Percentiles rank a stretch among this genome's conserved stretches.
Conservation (phyloP, 1,140 invertebrate species). For the Archegozetes longisetosus region DNA sequence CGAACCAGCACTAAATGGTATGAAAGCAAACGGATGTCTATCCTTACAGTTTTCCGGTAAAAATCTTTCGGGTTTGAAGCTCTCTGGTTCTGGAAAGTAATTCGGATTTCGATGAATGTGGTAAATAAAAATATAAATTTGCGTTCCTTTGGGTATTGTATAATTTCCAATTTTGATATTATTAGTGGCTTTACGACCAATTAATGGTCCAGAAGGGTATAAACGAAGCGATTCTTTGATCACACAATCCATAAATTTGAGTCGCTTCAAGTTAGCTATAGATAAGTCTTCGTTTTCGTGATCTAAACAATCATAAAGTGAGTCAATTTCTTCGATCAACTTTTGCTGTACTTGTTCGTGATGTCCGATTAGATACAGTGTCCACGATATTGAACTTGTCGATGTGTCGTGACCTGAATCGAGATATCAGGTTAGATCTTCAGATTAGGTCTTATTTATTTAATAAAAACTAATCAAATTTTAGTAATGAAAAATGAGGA, state of each 20-base stretch:
- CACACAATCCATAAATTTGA: conserved; percentile 51
- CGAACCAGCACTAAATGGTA: conserved; percentile 28
- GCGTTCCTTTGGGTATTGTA: conserved; percentile 3
- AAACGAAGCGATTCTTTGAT: conserved; percentile 34
- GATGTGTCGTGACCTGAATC: conserved; percentile 39
- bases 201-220: conserved; percentile 19
- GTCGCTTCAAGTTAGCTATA: conserved; percentile 35
- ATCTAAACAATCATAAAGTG: conserved; percentile 39
- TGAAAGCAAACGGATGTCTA: conserved; percentile 30
- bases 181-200: conserved; percentile 7
- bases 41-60: conserved; percentile 24
- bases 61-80: conserved; percentile 15
- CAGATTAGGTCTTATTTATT: too few species aligned
- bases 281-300: conserved; percentile 21
- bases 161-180: not conserved
- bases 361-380: conserved; percentile 50
- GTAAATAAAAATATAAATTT: conserved; percentile 1
- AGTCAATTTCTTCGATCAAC: conserved; percentile 61
- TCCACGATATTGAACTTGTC: conserved; percentile 38
- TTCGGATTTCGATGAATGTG: conserved; percentile 2
- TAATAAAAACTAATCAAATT: too few species aligned
- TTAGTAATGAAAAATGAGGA: too few species aligned
- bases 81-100: conserved; percentile 11
- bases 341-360: conserved; percentile 59
- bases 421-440: too few species aligned